phyloP scores from a whole-genome alignment of 2,113 vertebrate species.

The Suncus etruscus region DNA sequence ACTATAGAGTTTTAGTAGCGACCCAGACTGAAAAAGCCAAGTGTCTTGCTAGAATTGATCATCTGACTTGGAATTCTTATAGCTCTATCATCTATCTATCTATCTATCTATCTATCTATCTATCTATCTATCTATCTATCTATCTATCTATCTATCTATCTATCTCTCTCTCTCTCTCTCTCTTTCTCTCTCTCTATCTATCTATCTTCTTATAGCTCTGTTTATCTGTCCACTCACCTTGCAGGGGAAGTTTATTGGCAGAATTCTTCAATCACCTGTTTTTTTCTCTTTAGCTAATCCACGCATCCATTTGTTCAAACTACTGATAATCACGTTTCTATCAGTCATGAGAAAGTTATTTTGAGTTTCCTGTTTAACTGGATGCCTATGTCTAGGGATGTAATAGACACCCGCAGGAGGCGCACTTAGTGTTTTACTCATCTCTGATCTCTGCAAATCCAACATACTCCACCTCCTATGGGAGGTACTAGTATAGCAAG shows the following conservation, averaged over 20 bases:
- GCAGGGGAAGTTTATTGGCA: not conserved
- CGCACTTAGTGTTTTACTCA: not conserved
- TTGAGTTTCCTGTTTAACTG: slow-evolving; percentile 51
- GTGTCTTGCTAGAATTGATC: too few species aligned
- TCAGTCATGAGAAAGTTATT: slow-evolving; percentile 37
- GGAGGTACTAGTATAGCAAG: not conserved
- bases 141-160: not conserved
- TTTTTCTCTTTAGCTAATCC: not conserved
- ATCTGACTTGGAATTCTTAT: not conserved
- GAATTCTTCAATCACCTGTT: not conserved
- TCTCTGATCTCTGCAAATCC: not conserved
- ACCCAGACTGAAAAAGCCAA: not conserved
- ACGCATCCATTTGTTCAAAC: not conserved
- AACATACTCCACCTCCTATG: not conserved
- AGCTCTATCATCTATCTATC: not conserved
- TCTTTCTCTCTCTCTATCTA: not conserved
- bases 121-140: not conserved
- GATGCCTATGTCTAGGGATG: not conserved
- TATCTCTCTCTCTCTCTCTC: not conserved
- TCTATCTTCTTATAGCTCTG: too few species aligned
- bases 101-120: not conserved
- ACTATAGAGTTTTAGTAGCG: not conserved
- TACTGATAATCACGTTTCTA: not conserved
- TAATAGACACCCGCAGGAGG: not conserved
- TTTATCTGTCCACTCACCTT: not conserved